phyloP scores from a whole-genome alignment of 2,113 vertebrate genomes.

The Limanda limanda region DNA sequence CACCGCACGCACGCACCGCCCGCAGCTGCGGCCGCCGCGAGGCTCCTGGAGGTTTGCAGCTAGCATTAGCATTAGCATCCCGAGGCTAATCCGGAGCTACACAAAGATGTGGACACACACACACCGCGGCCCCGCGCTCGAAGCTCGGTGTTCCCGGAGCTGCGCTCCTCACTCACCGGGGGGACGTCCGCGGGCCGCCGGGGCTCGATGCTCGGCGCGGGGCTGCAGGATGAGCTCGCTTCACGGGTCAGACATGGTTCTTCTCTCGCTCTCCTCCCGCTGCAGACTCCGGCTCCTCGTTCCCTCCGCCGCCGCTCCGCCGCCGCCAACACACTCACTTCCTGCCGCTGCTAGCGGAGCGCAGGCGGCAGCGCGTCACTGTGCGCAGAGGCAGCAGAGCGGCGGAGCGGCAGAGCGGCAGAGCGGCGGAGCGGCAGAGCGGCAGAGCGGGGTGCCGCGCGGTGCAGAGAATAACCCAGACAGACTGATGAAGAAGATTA shows the following conservation, averaged over 20 bases:
- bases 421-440: too few species aligned
- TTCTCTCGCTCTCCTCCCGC: conserved; percentile 49
- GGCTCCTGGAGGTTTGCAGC: not conserved
- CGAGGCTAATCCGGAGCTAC: conserved; percentile 76
- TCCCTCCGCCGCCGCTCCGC: conserved; percentile 59
- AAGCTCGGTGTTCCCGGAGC: conserved; percentile 55
- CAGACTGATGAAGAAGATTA: too few species aligned
- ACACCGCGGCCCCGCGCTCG: conserved; percentile 70
- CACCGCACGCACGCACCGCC: not conserved
- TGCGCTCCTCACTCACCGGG: conserved; percentile 72
- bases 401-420: not conserved
- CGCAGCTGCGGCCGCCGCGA: not conserved
- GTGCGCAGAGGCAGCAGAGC: conserved; percentile 28
- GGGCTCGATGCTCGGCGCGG: conserved; percentile 30
- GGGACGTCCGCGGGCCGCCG: too few species aligned
- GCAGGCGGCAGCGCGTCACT: conserved; percentile 60
- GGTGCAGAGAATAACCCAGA: too few species aligned
- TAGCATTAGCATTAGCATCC: conserved; percentile 57
- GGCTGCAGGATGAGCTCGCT: conserved; percentile 25
- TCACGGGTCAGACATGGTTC: conserved; percentile 70
- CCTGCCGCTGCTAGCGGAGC: conserved; percentile 66
- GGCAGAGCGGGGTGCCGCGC: too few species aligned
- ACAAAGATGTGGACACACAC: conserved; percentile 82
- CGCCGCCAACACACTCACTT: conserved; percentile 80
- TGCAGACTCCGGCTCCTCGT: conserved; percentile 66